Evolutionary conservation across 1,140 invertebrate genomes (phyloP).

Genomic region (Cyphomyrmex costatus): DNA sequence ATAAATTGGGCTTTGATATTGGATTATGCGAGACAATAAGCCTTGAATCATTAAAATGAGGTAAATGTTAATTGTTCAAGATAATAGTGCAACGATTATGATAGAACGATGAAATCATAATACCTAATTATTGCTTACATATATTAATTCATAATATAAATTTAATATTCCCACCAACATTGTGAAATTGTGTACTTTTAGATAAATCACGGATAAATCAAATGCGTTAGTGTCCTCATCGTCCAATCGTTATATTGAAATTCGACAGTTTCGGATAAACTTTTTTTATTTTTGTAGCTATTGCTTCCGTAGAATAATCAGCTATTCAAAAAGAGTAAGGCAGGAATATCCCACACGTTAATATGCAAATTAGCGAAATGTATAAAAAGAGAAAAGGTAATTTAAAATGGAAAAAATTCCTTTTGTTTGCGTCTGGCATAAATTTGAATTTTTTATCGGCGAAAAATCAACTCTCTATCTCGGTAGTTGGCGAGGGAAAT

Average conservation of each 20-base stretch:
- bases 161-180: background rate
- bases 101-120: background rate
- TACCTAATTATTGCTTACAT: constrained; percentile 19
- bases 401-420: constrained; percentile 29
- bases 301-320: background rate
- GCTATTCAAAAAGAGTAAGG: constrained; percentile 14
- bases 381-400: constrained; percentile 20
- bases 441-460: constrained; percentile 56
- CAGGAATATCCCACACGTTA: constrained; percentile 7
- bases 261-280: constrained; percentile 7
- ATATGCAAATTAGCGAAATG: constrained; percentile 44
- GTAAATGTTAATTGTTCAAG: constrained; percentile 19
- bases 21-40: constrained; percentile 3
- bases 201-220: background rate
- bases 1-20: constrained; percentile 41
- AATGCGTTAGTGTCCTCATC: background rate
- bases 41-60: constrained; percentile 10
- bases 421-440: constrained; percentile 36
- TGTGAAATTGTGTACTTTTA: background rate
- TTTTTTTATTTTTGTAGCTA: constrained; percentile 38
- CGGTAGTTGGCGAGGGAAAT: constrained; percentile 13
- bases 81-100: constrained; percentile 24
- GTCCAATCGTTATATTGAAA: background rate
- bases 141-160: constrained; percentile 17
- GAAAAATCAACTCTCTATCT: constrained; percentile 48